Percentiles rank a stretch among this genome's conserved stretches.
These are phyloP conservation scores for Bembecia ichneumoniformis DNA, from an alignment of 2,888 invertebrate genomes.

Conservation along the genomic window DNA sequence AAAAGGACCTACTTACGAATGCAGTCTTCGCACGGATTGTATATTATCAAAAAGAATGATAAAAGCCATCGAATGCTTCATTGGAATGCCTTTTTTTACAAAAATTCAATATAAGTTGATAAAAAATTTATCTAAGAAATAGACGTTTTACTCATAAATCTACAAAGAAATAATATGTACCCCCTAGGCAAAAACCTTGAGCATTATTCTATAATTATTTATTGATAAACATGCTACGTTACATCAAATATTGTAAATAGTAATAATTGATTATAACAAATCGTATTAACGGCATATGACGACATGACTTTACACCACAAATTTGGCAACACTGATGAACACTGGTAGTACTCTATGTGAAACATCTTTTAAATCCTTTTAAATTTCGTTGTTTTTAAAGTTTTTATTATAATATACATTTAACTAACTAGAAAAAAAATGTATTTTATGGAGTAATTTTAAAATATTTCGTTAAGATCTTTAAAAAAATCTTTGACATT, in stretches of 20 bases:
- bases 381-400: constrained; percentile 14
- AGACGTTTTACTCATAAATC: constrained; percentile 31
- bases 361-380: constrained; percentile 21
- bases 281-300: constrained; percentile 29
- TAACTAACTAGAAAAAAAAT: too few species aligned
- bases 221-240: constrained; percentile 61
- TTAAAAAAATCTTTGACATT: too few species aligned
- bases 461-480: too few species aligned
- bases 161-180: constrained; percentile 45
- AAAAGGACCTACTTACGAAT: constrained; percentile 49
- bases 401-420: constrained; percentile 6
- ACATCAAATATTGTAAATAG: constrained; percentile 27
- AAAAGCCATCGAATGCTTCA: constrained; percentile 28
- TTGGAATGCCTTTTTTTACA: constrained; percentile 33
- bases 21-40: constrained; percentile 60
- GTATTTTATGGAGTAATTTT: too few species aligned
- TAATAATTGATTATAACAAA: constrained; percentile 56
- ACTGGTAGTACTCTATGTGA: constrained; percentile 29
- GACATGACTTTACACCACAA: constrained; percentile 48
- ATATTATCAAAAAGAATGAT: constrained; percentile 48
- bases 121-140: constrained; percentile 30
- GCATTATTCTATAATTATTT: constrained; percentile 55
- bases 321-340: constrained; percentile 70
- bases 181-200: constrained; percentile 59
- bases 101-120: constrained; percentile 48